Conservation (phyloP, 1,140 invertebrate genomes). For the Scylla paramamosain region DNA sequence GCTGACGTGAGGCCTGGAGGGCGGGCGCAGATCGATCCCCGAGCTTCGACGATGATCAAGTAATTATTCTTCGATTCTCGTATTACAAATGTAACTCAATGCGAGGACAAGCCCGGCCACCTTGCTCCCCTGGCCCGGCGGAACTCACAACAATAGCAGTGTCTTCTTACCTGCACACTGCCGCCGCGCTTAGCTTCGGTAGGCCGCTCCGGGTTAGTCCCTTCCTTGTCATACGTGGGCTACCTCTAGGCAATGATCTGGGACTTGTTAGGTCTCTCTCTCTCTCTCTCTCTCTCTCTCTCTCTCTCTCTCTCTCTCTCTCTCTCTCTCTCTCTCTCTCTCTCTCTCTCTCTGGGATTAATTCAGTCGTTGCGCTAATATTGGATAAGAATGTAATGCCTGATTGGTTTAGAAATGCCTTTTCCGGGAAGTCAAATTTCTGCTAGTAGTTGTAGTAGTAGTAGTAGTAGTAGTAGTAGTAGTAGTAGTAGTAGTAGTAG, state of each 20-base stretch:
- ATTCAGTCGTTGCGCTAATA: background rate
- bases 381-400: background rate
- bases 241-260: background rate
- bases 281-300: conserved; percentile 22
- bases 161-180: background rate
- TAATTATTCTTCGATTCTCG: conserved; percentile 48
- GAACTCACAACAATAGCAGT: background rate
- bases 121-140: background rate
- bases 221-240: background rate
- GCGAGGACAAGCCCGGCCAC: background rate
- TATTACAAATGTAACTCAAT: conserved; percentile 44
- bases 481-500: conserved; percentile 23
- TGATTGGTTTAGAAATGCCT: background rate
- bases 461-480: conserved; percentile 1
- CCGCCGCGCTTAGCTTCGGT: background rate
- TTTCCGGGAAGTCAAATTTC: background rate
- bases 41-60: conserved; percentile 4
- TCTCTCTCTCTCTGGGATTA: conserved; percentile 39
- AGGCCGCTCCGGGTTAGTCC: background rate
- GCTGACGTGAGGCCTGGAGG: conserved; percentile 14
- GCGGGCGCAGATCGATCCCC: background rate
- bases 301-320: conserved; percentile 18
- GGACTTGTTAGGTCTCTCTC: background rate
- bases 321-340: conserved; percentile 52
- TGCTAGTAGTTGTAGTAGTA: background rate